Conservation (phyloP, 2,888 invertebrate genomes). For the Melanchra persicariae region DNA sequence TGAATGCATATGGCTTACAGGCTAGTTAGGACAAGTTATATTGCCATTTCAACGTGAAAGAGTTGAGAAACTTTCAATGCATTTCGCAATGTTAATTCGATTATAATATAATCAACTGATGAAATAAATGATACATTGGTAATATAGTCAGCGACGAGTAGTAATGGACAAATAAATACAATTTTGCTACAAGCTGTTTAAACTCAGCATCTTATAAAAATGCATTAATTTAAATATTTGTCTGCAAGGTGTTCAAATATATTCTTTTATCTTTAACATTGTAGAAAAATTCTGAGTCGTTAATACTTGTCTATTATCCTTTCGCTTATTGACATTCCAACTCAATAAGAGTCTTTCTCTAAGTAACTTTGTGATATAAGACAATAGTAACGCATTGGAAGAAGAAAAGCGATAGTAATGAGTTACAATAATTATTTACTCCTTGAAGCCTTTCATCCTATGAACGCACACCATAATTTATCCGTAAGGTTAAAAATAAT, state of each 20-base stretch:
- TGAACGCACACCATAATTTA: not conserved
- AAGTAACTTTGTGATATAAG: not conserved
- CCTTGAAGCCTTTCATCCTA: not conserved
- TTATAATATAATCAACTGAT: slow-evolving; percentile 52
- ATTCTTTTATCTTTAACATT: slow-evolving; percentile 21
- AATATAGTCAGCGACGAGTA: slow-evolving; percentile 24
- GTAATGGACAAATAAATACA: slow-evolving; percentile 46
- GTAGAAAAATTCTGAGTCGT: slow-evolving; percentile 30
- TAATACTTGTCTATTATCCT: slow-evolving; percentile 32
- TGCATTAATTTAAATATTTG: slow-evolving; percentile 57
- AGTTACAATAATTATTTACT: not conserved
- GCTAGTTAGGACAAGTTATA: slow-evolving; percentile 25
- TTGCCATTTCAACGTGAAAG: slow-evolving; percentile 24
- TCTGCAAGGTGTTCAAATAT: slow-evolving; percentile 59
- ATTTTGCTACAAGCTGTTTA: slow-evolving; percentile 44
- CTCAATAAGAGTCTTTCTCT: not conserved
- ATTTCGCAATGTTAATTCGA: slow-evolving; percentile 47
- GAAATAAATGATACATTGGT: slow-evolving; percentile 55
- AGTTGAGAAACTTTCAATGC: slow-evolving; percentile 33
- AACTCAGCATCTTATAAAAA: slow-evolving; percentile 45
- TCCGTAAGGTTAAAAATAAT: not conserved
- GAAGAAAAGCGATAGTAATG: not conserved
- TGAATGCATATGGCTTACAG: slow-evolving; percentile 33
- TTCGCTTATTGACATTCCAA: slow-evolving; percentile 15
- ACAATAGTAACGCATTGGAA: not conserved